A percentile compares a stretch with the other conserved stretches of the same genome.
These are phyloP conservation scores for Eupleurogrammus muticus DNA, from an alignment of 2,797 vertebrate species.

Conservation along the genomic window DNA sequence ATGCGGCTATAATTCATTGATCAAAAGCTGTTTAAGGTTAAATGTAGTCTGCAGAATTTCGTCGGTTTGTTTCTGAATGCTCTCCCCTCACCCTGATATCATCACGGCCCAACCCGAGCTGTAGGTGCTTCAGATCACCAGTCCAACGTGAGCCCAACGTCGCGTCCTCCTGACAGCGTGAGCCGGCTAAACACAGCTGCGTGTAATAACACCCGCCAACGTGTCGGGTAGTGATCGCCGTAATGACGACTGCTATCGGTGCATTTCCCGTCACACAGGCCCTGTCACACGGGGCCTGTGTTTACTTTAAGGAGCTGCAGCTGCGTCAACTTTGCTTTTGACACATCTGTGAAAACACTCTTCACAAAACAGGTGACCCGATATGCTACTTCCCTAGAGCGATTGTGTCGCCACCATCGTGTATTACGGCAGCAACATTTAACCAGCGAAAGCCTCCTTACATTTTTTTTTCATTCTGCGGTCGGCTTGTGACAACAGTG, in stretches of 20 bases:
- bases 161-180: not conserved
- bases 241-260: not conserved
- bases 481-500: not conserved
- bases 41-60: no score
- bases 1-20: no score
- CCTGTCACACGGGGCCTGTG: not conserved
- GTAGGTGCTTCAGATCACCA: no score
- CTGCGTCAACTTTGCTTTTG: conserved; percentile 27
- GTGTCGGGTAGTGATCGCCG: not conserved
- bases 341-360: conserved; percentile 4
- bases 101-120: no score
- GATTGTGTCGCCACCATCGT: not conserved
- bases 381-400: not conserved
- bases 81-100: no score
- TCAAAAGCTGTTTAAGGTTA: no score
- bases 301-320: conserved; percentile 8
- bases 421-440: not conserved
- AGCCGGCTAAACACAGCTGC: conserved; percentile 25
- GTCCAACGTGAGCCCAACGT: not conserved
- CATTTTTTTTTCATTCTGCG: no score
- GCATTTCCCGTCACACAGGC: not conserved
- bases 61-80: no score
- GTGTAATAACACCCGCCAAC: not conserved
- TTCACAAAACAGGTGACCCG: not conserved
- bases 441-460: not conserved